These are phyloP conservation scores for Lasioglossum marginatum DNA, from an alignment of 2,888 invertebrate species.

Conservation along the genomic window DNA sequence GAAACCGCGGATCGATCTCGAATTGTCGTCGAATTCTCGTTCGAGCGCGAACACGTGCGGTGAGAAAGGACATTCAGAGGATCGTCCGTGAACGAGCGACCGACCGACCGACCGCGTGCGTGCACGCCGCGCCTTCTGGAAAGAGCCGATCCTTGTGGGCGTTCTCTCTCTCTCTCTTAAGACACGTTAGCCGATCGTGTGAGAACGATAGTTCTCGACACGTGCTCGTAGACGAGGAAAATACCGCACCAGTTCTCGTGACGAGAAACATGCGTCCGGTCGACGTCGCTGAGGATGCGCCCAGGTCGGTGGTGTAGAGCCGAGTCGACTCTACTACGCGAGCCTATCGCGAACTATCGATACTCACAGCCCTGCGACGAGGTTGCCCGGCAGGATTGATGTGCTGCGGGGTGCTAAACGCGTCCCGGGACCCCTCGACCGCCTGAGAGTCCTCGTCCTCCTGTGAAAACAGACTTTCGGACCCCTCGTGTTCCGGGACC, in stretches of 20 bases:
- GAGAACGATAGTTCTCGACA: background rate
- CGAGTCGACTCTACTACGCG: conserved; percentile 39
- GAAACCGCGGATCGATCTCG: background rate
- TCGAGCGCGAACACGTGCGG: background rate
- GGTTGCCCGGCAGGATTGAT: conserved; percentile 42
- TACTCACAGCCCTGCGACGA: conserved; percentile 9
- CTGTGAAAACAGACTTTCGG: conserved; percentile 18
- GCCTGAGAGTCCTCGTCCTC: conserved; percentile 50
- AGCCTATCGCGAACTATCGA: conserved; percentile 31
- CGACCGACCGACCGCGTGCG: conserved; percentile 52
- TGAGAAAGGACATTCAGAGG: background rate
- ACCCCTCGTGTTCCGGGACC: conserved; percentile 71
- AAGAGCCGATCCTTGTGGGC: conserved; percentile 50
- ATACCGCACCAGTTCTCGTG: background rate
- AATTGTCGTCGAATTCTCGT: background rate
- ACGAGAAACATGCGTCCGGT: conserved; percentile 69
- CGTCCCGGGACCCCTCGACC: conserved; percentile 45
- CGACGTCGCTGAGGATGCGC: conserved; percentile 64
- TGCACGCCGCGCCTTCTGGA: conserved; percentile 62
- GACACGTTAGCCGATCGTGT: background rate
- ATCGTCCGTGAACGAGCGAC: conserved; percentile 10
- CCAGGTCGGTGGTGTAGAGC: conserved; percentile 41
- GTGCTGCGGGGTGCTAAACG: conserved; percentile 35
- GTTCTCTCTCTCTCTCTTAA: conserved; percentile 41
- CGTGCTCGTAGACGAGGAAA: background rate